phyloP scores from a whole-genome alignment of 2,888 invertebrate genomes.

The Drosophila mettleri region DNA sequence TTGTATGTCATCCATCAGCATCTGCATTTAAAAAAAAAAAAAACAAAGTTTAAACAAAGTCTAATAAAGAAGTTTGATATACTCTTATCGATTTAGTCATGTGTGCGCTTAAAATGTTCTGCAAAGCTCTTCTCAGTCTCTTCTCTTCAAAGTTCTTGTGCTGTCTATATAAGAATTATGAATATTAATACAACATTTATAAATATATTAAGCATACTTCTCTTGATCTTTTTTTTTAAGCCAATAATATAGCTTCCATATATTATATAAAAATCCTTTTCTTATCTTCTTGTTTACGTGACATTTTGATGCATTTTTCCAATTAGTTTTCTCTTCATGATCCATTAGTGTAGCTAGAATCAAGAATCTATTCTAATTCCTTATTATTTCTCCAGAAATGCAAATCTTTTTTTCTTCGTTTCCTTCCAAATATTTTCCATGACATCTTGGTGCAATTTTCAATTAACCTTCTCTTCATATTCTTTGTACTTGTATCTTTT shows the following conservation, averaged over 20 bases:
- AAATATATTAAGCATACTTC: not conserved
- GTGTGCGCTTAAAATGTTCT: too few relatives aligned
- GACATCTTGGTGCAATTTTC: not conserved
- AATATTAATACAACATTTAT: not conserved
- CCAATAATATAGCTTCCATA: too few relatives aligned
- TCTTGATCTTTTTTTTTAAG: not conserved
- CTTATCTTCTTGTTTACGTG: too few relatives aligned
- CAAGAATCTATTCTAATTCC: too few relatives aligned
- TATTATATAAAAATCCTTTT: too few relatives aligned
- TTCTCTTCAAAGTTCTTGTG: not conserved
- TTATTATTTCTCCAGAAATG: too few relatives aligned
- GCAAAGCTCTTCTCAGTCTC: not conserved
- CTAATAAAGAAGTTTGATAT: not conserved
- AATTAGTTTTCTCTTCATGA: too few relatives aligned
- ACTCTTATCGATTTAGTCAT: not conserved
- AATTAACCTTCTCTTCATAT: not conserved
- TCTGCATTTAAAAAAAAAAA: not conserved
- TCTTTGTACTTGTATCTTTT: not conserved
- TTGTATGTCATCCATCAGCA: not conserved
- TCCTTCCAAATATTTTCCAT: not conserved
- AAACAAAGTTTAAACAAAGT: accelerated
- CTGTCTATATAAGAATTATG: not conserved
- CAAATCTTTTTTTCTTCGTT: not conserved
- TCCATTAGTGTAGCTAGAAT: not conserved
- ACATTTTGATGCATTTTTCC: not conserved